Base-by-base conservation (phyloP, 2,888 invertebrate genomes). In the Microplitis manilae region DNA sequence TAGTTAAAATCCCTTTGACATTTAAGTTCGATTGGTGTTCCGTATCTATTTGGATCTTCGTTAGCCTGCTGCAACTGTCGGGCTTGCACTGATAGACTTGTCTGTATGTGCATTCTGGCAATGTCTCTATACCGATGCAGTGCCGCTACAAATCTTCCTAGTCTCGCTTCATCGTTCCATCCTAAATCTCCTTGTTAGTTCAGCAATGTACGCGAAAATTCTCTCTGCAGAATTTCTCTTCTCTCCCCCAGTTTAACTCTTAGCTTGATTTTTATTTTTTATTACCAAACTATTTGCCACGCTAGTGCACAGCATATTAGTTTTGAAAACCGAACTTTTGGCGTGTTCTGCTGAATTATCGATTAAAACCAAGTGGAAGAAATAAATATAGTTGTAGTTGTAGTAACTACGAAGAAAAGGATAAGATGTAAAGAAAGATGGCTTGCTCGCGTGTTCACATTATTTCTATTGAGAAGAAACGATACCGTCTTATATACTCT, bases 1-100 rank as follows among this genome's bases (percentile, higher is more conserved):
- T 17, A 30, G 62, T 39, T 38, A 15, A 15, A n/a, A 15, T 17
- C 67, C 20, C 73, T 73, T 73, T 73, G 73, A 73, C 67, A 73
- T 73, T 73, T 50, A 5, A 38, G 67, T 73, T 73, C 65, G 73
- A 73, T 73, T 73, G 65, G 20, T 30, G 67, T 30, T 59, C 15
- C 30, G 30, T n/a, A 39, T 65, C 38, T 65, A 65, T 65, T 30
- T 20, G 65, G n/a, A 65, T 73, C 67, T 65, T 73, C 73, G 65
- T 73, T 73, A 73, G 64, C 13, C 65, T 65, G 50, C 50, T 50
- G 38, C 13, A 30, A 65, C 65, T 65, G 65, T 65, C 65, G 38
- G 38, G 9, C 38, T 50, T 50, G 50, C 17, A 15, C 20, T 62
- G 39, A 30, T 64, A 72, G 64, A 40, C 50, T 40, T 8, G n/a